Conservation (phyloP, 2,888 invertebrate genomes). For the Lasiommata megera region DNA sequence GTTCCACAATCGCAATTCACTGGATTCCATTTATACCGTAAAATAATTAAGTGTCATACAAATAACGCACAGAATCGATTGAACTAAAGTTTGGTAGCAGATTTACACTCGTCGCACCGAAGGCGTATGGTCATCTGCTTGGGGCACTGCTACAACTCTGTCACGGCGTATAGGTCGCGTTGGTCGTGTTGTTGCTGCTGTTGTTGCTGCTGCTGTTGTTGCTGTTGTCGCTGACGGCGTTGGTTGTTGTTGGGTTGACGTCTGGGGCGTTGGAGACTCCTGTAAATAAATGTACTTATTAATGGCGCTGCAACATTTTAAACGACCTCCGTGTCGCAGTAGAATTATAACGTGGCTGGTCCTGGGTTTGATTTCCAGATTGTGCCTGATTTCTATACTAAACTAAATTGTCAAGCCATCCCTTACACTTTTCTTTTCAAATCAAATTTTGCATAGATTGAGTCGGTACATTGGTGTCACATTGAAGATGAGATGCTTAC, state of each 20-base stretch:
- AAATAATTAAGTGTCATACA: constrained; percentile 5
- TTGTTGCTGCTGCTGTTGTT: constrained; percentile 36
- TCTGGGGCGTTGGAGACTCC: constrained; percentile 80
- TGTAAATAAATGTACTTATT: not conserved
- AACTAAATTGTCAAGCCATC: no score
- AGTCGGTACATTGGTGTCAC: no score
- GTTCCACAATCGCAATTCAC: constrained; percentile 1
- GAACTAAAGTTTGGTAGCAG: constrained; percentile 28
- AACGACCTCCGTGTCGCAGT: no score
- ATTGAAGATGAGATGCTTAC: no score
- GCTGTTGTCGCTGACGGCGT: constrained; percentile 31
- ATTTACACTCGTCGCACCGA: constrained; percentile 26
- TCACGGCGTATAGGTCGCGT: constrained; percentile 87
- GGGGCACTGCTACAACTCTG: constrained; percentile 57
- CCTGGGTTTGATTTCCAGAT: no score
- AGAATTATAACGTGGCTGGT: no score
- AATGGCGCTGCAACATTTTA: not conserved
- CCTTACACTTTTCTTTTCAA: no score
- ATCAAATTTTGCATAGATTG: no score
- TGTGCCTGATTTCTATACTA: no score
- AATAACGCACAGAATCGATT: constrained; percentile 7
- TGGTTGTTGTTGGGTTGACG: constrained; percentile 49
- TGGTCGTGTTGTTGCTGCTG: constrained; percentile 31
- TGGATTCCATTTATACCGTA: not conserved
- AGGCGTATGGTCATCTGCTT: constrained; percentile 60